Evolutionary conservation across 2,888 invertebrate genomes (phyloP), one percentile per base, ranked within the genome.

Genomic region (Liodrosophila aerea): DNA sequence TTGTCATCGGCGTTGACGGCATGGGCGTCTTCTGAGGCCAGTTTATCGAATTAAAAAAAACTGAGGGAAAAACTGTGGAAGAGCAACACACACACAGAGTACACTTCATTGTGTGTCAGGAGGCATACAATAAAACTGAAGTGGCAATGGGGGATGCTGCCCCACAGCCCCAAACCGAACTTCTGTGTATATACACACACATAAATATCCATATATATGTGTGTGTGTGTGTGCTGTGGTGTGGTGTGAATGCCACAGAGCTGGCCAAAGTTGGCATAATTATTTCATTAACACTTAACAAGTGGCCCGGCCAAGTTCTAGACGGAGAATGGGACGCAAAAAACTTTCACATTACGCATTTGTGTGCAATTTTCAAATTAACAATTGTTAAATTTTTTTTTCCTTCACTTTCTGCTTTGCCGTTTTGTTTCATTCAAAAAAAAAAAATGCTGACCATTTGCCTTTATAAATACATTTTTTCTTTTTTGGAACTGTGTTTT

Each of bases 271-370:
- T 86, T 86, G 74, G 73, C 85, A 87, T 85, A 85, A 85, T 86
- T 82, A 86, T 86, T 87, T 87, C 85, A 85, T 85, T 85, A 85
- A 85, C 86, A 82, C 86, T 82, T 81, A 82, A 82, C 75, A 85
- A 77, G 78, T 77, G 83, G 76, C 85, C 64, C 64, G 9, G 36
- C 33, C 36, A 51, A 69, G 70, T 74, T 50, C 36, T 37, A 31
- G 40, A 40, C 15, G 41, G 47, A 9, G 39, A 51, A 45, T 43
- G 72, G 58, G 56, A 62, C 60, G 67, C 59, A 64, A 70, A n/a
- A 86, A 83, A 86, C 86, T 87, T 84, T 86, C 75, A 63, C 87
- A 84, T 87, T 87, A 86, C 83, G 85, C 85, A 86, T 78, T 86
- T 85, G 82, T 82, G 71, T 87, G 73, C 80, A 85, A 85, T 86